Evolutionary conservation across 2,113 vertebrate species (phyloP).

Genomic region (Antechinus flavipes): DNA sequence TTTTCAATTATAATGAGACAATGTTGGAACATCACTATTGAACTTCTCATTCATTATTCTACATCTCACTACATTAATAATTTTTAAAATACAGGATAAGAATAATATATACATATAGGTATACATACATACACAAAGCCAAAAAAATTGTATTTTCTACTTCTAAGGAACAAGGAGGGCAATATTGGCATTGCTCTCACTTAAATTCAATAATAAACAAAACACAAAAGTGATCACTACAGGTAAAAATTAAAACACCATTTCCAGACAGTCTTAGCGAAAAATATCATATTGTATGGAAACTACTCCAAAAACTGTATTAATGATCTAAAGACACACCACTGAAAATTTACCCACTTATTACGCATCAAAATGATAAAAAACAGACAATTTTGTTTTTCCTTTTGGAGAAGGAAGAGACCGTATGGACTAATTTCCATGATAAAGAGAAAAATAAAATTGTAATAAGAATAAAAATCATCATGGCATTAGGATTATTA

Average conservation of each 20-base stretch:
- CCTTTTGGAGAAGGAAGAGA: background rate
- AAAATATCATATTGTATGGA: background rate
- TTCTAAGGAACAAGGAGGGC: conserved; percentile 30
- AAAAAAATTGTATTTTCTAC: background rate
- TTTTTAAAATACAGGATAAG: conserved; percentile 8
- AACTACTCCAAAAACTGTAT: background rate
- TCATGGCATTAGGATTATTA: too few species aligned
- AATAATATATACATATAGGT: background rate
- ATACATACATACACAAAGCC: background rate
- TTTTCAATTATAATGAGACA: conserved; percentile 13
- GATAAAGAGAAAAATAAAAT: background rate
- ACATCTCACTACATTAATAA: conserved; percentile 6
- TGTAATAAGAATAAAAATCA: conserved; percentile 29
- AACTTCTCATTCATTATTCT: conserved; percentile 11
- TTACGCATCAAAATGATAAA: background rate
- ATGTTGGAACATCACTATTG: conserved; percentile 2
- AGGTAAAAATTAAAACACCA: conserved; percentile 46
- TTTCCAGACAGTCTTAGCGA: conserved; percentile 13
- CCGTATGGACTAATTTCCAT: background rate
- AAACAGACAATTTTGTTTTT: conserved; percentile 8
- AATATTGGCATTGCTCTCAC: background rate
- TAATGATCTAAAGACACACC: background rate
- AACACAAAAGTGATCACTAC: conserved; percentile 21
- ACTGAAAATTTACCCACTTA: background rate
- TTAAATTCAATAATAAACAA: conserved; percentile 25